A percentile compares a stretch with the other conserved stretches of the same genome.
Conservation (phyloP, 2,888 invertebrate genomes). For the Pyrocoelia pectoralis region DNA sequence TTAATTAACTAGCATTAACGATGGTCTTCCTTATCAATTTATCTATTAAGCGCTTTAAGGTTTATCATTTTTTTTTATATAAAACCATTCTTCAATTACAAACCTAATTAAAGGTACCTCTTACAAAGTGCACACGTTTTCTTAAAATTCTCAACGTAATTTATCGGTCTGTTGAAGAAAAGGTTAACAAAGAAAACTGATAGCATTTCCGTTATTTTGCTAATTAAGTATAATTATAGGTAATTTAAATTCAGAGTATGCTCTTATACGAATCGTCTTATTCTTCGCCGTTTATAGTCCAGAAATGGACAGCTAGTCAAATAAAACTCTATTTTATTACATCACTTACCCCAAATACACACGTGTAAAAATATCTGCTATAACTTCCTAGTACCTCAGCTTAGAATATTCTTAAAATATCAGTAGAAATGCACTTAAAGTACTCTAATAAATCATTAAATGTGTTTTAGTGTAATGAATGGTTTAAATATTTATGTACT, state of each 20-base stretch:
- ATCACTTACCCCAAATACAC: slow-evolving; percentile 8
- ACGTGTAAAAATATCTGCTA: slow-evolving; percentile 3
- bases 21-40: no score
- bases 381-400: background rate
- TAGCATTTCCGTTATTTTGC: slow-evolving; percentile 1
- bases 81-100: no score
- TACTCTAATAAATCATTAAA: slow-evolving; percentile 9
- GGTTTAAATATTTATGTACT: background rate
- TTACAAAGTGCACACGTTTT: no score
- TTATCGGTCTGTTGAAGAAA: background rate
- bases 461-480: slow-evolving; percentile 10
- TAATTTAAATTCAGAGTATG: background rate
- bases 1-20: no score
- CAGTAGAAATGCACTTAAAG: slow-evolving; percentile 8
- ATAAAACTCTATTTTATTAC: background rate
- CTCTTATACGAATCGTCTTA: background rate
- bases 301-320: background rate
- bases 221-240: slow-evolving; percentile 1
- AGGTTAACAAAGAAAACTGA: background rate
- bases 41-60: no score
- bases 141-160: background rate
- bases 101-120: no score
- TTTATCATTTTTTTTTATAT: no score
- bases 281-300: background rate
- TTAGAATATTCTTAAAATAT: slow-evolving; percentile 7